phyloP scores from a whole-genome alignment of 2,888 invertebrate genomes.

The Drosophila helvetica region DNA sequence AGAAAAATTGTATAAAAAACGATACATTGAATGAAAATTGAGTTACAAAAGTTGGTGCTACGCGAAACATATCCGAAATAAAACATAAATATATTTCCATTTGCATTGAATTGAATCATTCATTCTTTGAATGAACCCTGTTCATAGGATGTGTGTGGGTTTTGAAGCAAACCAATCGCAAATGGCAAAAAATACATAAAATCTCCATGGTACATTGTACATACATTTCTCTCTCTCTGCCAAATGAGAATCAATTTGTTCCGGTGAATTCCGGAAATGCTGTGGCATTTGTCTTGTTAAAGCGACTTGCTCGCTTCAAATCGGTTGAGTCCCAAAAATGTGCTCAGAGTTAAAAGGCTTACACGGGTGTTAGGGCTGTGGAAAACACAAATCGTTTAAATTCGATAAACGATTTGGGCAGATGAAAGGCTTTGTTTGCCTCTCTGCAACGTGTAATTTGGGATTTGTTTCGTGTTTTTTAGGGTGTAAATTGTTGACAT shows the following conservation, averaged over 20 bases:
- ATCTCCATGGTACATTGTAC: constrained; percentile 5
- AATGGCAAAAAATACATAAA: constrained; percentile 3
- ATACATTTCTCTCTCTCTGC: neutral
- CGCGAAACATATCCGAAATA: too few relatives aligned
- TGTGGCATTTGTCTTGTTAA: neutral
- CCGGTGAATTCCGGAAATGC: constrained; percentile 2
- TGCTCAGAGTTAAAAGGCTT: neutral
- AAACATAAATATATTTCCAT: too few relatives aligned
- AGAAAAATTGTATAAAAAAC: too few relatives aligned
- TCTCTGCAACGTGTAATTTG: neutral
- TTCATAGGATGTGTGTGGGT: neutral
- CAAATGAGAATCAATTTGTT: neutral
- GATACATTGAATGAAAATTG: too few relatives aligned
- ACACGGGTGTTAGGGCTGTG: neutral
- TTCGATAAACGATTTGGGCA: neutral
- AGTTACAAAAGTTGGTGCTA: too few relatives aligned
- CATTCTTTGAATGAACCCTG: neutral
- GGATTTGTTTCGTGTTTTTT: neutral
- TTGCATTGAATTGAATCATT: neutral
- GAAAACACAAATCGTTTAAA: neutral
- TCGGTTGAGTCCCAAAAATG: neutral
- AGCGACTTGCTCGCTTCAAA: neutral
- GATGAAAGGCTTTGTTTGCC: neutral
- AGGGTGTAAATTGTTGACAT: constrained; percentile 17
- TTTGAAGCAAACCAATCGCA: neutral